Conservation (phyloP, 2,888 invertebrate genomes). For the Helobdella robusta region DNA sequence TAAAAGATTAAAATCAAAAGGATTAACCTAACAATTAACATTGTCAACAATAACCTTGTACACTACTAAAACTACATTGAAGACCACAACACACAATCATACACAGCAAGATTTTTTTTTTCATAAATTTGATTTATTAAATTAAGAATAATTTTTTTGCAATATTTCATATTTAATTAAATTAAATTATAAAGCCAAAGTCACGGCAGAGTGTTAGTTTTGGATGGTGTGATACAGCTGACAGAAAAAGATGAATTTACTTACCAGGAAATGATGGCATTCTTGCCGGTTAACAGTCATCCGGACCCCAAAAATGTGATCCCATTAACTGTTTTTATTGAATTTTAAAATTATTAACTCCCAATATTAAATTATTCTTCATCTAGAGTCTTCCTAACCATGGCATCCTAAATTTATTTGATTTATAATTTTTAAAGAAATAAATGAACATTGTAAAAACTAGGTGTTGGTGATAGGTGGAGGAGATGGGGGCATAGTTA, state of each 20-base stretch:
- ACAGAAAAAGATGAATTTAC: constrained; percentile 90
- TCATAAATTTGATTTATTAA: too few relatives aligned
- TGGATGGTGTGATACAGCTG: constrained; percentile 94
- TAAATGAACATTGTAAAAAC: too few relatives aligned
- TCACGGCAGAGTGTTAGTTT: constrained; percentile 74
- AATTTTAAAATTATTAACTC: too few relatives aligned
- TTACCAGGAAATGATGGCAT: constrained; percentile 96
- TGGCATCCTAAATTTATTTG: too few relatives aligned
- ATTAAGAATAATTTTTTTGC: too few relatives aligned
- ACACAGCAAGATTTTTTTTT: too few relatives aligned
- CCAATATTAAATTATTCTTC: too few relatives aligned
- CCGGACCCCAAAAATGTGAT: constrained; percentile 71
- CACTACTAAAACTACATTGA: too few relatives aligned
- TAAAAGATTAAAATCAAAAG: neutral
- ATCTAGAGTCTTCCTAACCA: too few relatives aligned
- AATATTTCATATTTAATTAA: neutral
- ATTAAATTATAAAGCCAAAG: constrained; percentile 20
- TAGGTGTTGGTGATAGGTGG: constrained; percentile 86
- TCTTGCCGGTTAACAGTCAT: constrained; percentile 82
- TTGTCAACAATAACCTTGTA: neutral
- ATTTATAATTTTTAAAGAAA: too few relatives aligned
- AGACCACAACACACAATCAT: too few relatives aligned
- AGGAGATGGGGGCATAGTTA: constrained; percentile 91
- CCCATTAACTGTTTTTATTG: constrained; percentile 64
- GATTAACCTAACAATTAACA: neutral